Evolutionary conservation across 2,797 vertebrate species (phyloP).

Genomic region (Gymnodraco acuticeps): DNA sequence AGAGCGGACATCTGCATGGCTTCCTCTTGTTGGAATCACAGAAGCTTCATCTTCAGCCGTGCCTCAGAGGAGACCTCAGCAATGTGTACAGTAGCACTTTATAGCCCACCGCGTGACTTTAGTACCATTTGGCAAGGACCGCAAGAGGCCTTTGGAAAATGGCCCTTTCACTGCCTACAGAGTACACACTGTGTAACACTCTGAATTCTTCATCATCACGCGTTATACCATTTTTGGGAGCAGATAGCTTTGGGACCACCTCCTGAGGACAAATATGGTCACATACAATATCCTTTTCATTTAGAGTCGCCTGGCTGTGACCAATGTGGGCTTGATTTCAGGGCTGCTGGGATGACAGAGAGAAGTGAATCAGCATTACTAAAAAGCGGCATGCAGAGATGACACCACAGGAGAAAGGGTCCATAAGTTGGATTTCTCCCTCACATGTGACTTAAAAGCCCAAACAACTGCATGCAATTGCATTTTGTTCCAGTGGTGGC

Average conservation of each 20-base stretch:
- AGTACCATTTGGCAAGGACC: conserved; percentile 43
- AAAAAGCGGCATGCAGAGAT: conserved; percentile 6
- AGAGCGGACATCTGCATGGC: conserved; percentile 8
- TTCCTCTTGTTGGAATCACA: conserved; percentile 13
- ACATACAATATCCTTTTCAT: conserved; percentile 47
- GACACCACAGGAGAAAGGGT: not conserved
- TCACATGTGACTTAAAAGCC: not conserved
- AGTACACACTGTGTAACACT: conserved; percentile 49
- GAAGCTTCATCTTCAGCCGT: conserved; percentile 33
- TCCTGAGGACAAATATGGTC: conserved; percentile 52
- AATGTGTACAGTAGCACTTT: conserved; percentile 54
- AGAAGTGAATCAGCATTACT: conserved; percentile 12
- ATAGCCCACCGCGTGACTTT: conserved; percentile 43
- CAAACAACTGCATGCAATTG: conserved; percentile 2
- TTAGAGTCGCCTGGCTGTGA: conserved; percentile 32
- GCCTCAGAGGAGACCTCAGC: conserved; percentile 24
- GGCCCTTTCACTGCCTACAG: conserved; percentile 48
- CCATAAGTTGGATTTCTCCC: not conserved
- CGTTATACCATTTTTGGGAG: conserved; percentile 45
- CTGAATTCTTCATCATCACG: conserved; percentile 30
- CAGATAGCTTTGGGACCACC: conserved; percentile 39
- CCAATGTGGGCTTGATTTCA: conserved; percentile 34
- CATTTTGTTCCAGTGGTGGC: conserved; percentile 15
- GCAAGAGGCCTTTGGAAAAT: conserved; percentile 38
- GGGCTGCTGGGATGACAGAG: conserved; percentile 1